These are phyloP conservation scores for Hippotragus niger DNA, from an alignment of 2,113 vertebrate species.

Conservation along the genomic window DNA sequence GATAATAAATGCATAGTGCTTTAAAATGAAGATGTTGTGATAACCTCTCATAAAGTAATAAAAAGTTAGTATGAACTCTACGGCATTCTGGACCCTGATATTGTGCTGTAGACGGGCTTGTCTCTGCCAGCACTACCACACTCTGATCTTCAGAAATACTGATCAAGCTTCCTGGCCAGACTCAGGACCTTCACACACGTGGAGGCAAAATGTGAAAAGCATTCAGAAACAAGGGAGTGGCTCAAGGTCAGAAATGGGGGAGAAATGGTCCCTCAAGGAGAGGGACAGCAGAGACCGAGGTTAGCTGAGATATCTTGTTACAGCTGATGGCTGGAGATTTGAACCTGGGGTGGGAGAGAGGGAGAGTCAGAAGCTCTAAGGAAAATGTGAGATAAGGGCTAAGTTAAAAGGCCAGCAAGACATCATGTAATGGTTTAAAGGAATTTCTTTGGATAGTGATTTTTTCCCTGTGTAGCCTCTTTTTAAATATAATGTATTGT, in stretches of 20 bases:
- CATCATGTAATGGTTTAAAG: neutral
- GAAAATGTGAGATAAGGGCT: neutral
- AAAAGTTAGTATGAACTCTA: neutral
- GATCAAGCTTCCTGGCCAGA: neutral
- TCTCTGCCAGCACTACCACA: neutral
- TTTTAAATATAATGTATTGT: neutral
- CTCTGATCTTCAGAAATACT: neutral
- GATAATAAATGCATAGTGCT: neutral
- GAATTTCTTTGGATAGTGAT: neutral
- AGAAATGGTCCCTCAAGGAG: neutral
- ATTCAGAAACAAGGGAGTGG: neutral
- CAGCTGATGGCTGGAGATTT: neutral
- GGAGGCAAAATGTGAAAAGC: neutral
- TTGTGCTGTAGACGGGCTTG: neutral
- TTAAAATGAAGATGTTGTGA: neutral
- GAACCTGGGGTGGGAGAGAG: neutral
- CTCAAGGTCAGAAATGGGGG: neutral
- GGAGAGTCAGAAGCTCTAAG: neutral
- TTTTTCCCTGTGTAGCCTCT: neutral
- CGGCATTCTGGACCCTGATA: neutral
- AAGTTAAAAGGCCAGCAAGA: neutral
- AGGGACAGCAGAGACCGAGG: neutral
- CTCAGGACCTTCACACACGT: neutral
- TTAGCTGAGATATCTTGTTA: neutral
- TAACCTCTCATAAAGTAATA: neutral